Percentiles rank a stretch among this genome's conserved stretches.
These are phyloP conservation scores for Rhinolophus ferrumequinum DNA, from an alignment of 2,113 vertebrate genomes.

Conservation along the genomic window DNA sequence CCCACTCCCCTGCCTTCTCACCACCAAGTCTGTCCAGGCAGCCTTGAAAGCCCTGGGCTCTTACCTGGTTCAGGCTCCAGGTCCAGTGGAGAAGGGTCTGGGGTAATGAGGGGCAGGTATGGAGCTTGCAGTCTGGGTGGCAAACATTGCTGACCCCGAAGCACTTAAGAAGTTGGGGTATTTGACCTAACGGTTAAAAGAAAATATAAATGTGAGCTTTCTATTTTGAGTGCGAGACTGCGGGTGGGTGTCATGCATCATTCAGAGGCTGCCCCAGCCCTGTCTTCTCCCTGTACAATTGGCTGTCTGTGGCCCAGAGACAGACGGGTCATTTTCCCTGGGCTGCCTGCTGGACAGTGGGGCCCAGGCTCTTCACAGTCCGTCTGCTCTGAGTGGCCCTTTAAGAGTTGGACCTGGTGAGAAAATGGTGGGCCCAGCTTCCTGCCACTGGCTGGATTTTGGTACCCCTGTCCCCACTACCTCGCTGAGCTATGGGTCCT, in stretches of 20 bases:
- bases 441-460: background rate
- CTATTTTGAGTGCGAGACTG: background rate
- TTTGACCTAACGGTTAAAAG: background rate
- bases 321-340: background rate
- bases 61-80: background rate
- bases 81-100: background rate
- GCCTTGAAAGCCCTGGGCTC: background rate
- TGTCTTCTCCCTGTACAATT: background rate
- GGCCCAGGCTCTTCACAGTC: no score
- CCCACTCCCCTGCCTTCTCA: rapidly evolving
- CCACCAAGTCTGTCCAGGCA: background rate
- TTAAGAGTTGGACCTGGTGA: background rate
- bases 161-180: background rate
- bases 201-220: no score
- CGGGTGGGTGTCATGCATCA: background rate
- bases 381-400: background rate
- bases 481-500: background rate
- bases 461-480: rapidly evolving
- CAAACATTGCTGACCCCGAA: background rate
- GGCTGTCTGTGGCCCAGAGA: background rate
- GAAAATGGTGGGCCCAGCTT: background rate
- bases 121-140: background rate
- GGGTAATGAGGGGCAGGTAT: background rate
- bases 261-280: background rate
- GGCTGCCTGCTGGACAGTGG: no score